Base-by-base conservation (phyloP, 2,113 vertebrate genomes). In the Oreochromis spilurus region DNA sequence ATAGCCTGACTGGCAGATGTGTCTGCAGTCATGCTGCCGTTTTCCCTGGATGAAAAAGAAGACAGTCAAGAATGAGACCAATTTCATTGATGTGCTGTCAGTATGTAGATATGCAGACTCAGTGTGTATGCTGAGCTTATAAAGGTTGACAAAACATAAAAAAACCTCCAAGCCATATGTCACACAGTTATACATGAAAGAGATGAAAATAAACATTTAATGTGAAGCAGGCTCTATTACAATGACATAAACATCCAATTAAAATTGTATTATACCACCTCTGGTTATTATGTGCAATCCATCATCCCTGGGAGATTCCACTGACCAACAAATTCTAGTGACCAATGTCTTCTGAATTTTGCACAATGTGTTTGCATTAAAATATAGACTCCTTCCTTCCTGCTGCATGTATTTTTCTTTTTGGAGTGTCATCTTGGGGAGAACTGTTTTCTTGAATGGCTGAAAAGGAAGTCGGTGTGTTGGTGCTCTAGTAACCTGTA, bases 1-100 rank as follows among this genome's bases (percentile, higher is more conserved):
- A 96, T 94, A 50, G 94, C 94, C 95, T 97, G 98, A 94, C 95
- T 96, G 90, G 96, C 77, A 1, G 93, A 93, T 90, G 97, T 88
- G 94, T 99, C 98, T 87, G 97, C 95, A 88, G 96, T 96, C 96
- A 98, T 96, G 79, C 97, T 96, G 87, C 97, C 96, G 54, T 97
- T 97, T 93, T 99, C 98, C 96, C 99, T 99, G 87, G n/a, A 90
- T 75, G 31, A 9, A 62, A 12, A 62, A 40, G 3, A 29, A 82
- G 45, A 77, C 70, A 52, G 72, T n/a, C 72, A 77, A 77, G 12
- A 40, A n/a, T 43, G 53, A 58, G 16, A 29, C 21, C 53, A 16
- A 34, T 77, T 54, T 77, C 45, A 77, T 10, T 52, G 11, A 31
- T 52, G 72, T 31, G 4, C 72, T 77, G 72, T 77, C 45, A 77